A percentile compares a stretch with the other conserved stretches of the same genome.
phyloP scores from a whole-genome alignment of 2,797 vertebrate genomes.

The Pseudotriccus pelzelni region DNA sequence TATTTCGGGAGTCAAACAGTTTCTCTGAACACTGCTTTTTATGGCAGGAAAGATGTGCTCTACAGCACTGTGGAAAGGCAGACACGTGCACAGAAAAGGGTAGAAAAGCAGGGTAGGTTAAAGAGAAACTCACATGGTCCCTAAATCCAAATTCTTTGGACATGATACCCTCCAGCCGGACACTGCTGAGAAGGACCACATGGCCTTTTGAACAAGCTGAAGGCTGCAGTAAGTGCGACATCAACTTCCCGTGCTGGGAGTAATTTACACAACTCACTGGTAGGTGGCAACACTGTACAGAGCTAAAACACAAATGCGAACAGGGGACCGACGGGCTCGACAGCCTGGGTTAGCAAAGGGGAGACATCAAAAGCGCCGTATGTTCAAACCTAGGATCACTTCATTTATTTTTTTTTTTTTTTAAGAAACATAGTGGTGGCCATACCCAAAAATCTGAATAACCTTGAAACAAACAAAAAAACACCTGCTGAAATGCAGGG shows the following conservation, averaged over 20 bases:
- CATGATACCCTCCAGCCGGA: neutral
- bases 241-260: neutral
- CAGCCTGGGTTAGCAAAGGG: neutral
- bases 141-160: neutral
- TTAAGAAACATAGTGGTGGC: neutral
- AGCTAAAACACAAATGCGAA: neutral
- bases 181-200: neutral
- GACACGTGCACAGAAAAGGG: neutral
- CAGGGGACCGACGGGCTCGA: neutral
- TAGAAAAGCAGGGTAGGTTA: neutral
- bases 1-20: neutral
- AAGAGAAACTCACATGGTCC: neutral
- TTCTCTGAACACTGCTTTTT: neutral
- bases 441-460: neutral
- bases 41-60: neutral
- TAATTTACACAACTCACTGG: neutral
- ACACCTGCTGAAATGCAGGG: neutral
- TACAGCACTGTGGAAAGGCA: neutral
- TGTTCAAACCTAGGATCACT: neutral
- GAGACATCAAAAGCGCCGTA: neutral
- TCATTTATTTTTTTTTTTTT: neutral
- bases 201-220: neutral
- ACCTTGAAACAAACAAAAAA: neutral
- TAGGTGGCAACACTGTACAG: slow-evolving; percentile 20
- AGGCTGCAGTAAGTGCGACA: neutral